A percentile compares a stretch with the other conserved stretches of the same genome.
phyloP scores from a whole-genome alignment of 2,797 vertebrate species.

The Podarcis siculus region DNA sequence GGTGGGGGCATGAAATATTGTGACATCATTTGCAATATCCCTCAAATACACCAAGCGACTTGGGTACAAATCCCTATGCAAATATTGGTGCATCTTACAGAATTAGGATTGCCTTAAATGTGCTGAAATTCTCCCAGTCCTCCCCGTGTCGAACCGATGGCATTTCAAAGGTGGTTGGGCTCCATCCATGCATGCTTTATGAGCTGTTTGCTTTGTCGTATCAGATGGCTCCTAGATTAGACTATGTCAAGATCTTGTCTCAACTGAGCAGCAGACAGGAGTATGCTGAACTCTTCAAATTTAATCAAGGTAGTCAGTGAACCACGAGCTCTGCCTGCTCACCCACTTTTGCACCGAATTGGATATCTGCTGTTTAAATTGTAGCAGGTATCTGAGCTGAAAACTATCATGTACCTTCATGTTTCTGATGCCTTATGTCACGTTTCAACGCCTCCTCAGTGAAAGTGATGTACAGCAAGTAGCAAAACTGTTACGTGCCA shows the following conservation, averaged over 20 bases:
- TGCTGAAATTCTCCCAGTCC: too few species aligned
- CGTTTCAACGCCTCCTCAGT: constrained; percentile 54
- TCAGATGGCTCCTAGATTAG: constrained; percentile 33
- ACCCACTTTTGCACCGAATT: constrained; percentile 51
- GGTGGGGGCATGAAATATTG: background rate
- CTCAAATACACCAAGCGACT: background rate
- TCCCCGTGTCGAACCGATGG: too few species aligned
- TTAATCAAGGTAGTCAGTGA: constrained; percentile 61
- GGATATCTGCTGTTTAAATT: constrained; percentile 57
- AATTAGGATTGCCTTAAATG: background rate
- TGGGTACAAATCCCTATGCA: background rate
- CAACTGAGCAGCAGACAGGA: constrained; percentile 41
- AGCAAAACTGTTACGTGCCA: constrained; percentile 57
- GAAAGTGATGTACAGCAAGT: constrained; percentile 38
- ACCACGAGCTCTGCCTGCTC: constrained; percentile 55
- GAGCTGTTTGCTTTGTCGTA: constrained; percentile 24
- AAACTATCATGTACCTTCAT: constrained; percentile 61
- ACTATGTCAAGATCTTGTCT: constrained; percentile 54
- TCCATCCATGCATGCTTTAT: constrained; percentile 26
- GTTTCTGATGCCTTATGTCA: constrained; percentile 52
- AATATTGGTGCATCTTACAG: background rate
- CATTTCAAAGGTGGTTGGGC: background rate
- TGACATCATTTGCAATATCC: background rate
- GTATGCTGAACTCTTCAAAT: constrained; percentile 50
- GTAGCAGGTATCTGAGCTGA: constrained; percentile 53